A percentile compares a stretch with the other conserved stretches of the same genome.
These are phyloP conservation scores for Acheta domesticus DNA, from an alignment of 2,888 invertebrate species.

Conservation along the genomic window DNA sequence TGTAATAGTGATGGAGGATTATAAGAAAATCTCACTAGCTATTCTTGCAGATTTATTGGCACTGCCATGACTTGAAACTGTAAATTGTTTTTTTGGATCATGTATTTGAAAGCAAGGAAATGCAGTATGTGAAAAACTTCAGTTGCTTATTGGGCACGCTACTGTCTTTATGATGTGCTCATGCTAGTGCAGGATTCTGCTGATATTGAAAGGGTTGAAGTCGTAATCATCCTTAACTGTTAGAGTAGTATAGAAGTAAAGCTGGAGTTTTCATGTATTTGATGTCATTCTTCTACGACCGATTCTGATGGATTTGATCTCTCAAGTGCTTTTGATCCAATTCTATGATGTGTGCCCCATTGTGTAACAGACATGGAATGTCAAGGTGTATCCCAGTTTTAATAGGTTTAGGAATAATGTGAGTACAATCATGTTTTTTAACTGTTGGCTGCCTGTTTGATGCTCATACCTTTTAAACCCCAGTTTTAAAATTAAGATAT, in stretches of 20 bases:
- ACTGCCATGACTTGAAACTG: too few species aligned
- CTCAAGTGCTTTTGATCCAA: slow-evolving; percentile 18
- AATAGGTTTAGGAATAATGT: slow-evolving; percentile 18
- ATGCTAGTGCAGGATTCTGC: slow-evolving; percentile 1
- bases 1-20: too few species aligned
- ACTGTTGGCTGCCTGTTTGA: slow-evolving; percentile 27
- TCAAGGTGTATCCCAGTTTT: slow-evolving; percentile 18
- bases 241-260: slow-evolving; percentile 2
- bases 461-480: slow-evolving; percentile 24
- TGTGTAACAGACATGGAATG: slow-evolving; percentile 18
- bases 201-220: slow-evolving; percentile 12
- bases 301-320: slow-evolving; percentile 18
- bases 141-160: neutral
- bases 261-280: slow-evolving; percentile 18
- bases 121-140: too few species aligned
- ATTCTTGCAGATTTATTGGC: too few species aligned
- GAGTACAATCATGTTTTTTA: slow-evolving; percentile 12
- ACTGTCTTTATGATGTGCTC: neutral
- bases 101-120: too few species aligned
- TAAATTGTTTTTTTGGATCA: too few species aligned
- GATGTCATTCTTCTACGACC: slow-evolving; percentile 18
- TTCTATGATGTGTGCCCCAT: slow-evolving; percentile 18
- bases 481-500: slow-evolving; percentile 25
- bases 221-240: slow-evolving; percentile 9
- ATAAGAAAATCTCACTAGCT: too few species aligned